phyloP scores from a whole-genome alignment of 1,140 invertebrate genomes.

The Saxidomus purpurata region DNA sequence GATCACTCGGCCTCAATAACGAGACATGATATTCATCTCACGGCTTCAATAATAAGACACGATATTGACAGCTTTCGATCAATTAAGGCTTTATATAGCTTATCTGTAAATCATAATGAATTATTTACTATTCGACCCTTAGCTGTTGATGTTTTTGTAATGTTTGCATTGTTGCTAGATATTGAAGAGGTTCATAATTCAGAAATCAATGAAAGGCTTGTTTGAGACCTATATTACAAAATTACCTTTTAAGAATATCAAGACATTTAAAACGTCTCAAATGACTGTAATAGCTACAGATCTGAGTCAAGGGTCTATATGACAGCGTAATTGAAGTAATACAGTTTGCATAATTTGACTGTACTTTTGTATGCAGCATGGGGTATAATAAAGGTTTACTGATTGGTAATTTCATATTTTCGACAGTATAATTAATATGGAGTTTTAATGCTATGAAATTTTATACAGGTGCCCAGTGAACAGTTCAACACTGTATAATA shows the following conservation, averaged over 20 bases:
- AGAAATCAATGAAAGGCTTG: slow-evolving; percentile 1
- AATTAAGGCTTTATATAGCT: slow-evolving; percentile 15
- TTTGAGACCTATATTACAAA: background rate
- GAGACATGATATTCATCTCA: background rate
- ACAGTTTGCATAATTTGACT: background rate
- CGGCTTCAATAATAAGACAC: background rate
- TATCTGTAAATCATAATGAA: background rate
- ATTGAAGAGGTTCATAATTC: background rate
- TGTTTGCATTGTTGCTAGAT: slow-evolving; percentile 25
- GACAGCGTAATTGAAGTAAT: no score
- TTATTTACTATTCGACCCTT: background rate
- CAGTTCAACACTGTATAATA: no score
- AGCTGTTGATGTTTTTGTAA: background rate
- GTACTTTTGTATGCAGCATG: background rate
- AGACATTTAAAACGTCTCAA: background rate
- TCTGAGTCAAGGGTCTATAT: background rate
- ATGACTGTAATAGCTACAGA: background rate
- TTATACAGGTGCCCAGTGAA: no score
- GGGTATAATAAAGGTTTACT: no score
- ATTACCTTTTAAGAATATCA: background rate
- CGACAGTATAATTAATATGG: no score
- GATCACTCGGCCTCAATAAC: no score
- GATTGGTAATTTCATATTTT: no score
- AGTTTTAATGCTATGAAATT: no score
- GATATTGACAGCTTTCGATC: slow-evolving; percentile 26